A percentile compares a stretch with the other conserved stretches of the same genome.
phyloP scores from a whole-genome alignment of 1,140 invertebrate genomes.

The Drosophila serrata region DNA sequence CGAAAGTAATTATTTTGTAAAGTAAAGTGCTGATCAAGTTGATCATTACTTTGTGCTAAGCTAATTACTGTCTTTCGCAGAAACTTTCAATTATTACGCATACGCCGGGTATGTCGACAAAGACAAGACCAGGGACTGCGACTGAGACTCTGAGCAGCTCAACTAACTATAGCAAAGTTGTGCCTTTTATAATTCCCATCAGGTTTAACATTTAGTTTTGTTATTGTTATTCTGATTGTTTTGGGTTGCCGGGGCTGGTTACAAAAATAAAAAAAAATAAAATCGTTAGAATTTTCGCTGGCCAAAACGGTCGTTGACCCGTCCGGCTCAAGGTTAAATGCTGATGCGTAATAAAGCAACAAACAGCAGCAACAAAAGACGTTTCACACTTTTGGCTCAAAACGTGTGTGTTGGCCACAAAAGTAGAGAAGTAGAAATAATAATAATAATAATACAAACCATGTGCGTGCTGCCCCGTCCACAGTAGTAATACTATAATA shows the following conservation, averaged over 20 bases:
- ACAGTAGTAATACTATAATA: slow-evolving; percentile 31
- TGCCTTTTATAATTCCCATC: slow-evolving; percentile 51
- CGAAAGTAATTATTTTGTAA: background rate
- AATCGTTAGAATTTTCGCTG: slow-evolving; percentile 77
- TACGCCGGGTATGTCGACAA: slow-evolving; percentile 44
- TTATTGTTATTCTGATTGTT: slow-evolving; percentile 48
- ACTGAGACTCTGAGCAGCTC: slow-evolving; percentile 1
- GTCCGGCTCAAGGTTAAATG: slow-evolving; percentile 75
- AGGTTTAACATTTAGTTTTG: slow-evolving; percentile 43
- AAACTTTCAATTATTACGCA: slow-evolving; percentile 40
- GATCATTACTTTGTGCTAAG: background rate
- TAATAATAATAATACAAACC: slow-evolving; percentile 41
- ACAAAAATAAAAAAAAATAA: too few species aligned
- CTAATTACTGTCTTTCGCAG: background rate
- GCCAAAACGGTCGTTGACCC: slow-evolving; percentile 80
- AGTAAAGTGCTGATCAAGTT: background rate
- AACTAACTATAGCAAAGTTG: slow-evolving; percentile 48
- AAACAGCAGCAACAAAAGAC: slow-evolving; percentile 44
- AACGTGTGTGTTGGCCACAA: slow-evolving; percentile 58
- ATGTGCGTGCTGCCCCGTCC: slow-evolving; percentile 60
- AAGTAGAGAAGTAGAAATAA: slow-evolving; percentile 24
- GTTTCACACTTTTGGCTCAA: slow-evolving; percentile 66
- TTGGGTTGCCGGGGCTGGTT: slow-evolving; percentile 45
- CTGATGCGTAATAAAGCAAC: slow-evolving; percentile 75
- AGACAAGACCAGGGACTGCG: too few species aligned